These are phyloP conservation scores for Phyto melanocephala DNA, from an alignment of 2,888 invertebrate species.

Conservation along the genomic window DNA sequence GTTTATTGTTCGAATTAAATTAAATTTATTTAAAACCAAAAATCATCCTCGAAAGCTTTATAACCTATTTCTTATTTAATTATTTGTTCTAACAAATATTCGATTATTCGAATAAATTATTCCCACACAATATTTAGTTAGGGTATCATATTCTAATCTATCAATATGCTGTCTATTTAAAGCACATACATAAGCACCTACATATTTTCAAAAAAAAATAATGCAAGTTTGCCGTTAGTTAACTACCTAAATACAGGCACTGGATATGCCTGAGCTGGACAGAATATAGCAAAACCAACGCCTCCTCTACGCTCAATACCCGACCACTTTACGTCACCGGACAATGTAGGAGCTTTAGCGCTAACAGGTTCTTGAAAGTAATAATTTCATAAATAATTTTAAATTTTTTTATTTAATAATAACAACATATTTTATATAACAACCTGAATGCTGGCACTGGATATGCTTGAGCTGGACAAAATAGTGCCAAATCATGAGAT, in stretches of 20 bases:
- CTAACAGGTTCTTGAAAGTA: slow-evolving; percentile 82
- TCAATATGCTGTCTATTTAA: too few relatives aligned
- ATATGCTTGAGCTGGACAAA: slow-evolving; percentile 89
- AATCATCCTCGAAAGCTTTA: too few relatives aligned
- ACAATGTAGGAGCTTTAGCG: slow-evolving; percentile 86
- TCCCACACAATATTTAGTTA: too few relatives aligned
- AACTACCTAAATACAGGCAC: slow-evolving; percentile 84
- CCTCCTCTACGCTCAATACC: slow-evolving; percentile 79
- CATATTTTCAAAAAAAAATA: too few relatives aligned
- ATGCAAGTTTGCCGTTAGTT: too few relatives aligned
- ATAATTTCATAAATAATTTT: slow-evolving; percentile 6
- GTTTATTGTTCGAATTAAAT: too few relatives aligned
- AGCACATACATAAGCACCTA: too few relatives aligned
- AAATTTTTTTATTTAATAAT: not conserved
- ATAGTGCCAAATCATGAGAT: slow-evolving; percentile 83
- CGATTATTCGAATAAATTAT: too few relatives aligned
- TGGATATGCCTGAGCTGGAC: slow-evolving; percentile 87
- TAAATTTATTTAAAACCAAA: too few relatives aligned
- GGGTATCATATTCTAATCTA: too few relatives aligned
- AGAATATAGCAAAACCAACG: slow-evolving; percentile 81
- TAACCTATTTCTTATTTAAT: too few relatives aligned
- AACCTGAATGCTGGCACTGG: slow-evolving; percentile 85
- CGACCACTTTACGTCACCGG: slow-evolving; percentile 84
- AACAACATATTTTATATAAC: not conserved
- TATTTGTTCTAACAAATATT: too few relatives aligned